phyloP scores from a whole-genome alignment of 2,797 vertebrate species.

The Saguinus oedipus region DNA sequence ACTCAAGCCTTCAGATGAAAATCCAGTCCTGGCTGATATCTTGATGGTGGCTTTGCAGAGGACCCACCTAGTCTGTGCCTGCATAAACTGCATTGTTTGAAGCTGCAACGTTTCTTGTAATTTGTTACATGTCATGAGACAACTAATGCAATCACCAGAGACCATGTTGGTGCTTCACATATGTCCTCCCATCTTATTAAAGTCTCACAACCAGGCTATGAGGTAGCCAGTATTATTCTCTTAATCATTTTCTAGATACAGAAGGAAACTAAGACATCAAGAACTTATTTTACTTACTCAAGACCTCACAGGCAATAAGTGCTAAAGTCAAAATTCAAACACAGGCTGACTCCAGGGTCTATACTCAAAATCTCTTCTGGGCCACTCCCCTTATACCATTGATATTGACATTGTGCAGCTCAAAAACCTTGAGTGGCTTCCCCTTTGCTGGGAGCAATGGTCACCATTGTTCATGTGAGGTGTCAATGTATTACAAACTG shows the following conservation, averaged over 20 bases:
- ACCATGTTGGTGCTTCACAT: fast-evolving
- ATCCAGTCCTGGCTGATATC: not conserved
- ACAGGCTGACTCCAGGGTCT: not conserved
- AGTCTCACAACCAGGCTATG: not conserved
- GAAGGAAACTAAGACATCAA: not conserved
- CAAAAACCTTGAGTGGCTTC: not conserved
- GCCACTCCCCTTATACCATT: fast-evolving
- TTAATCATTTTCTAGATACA: not conserved
- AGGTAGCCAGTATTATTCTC: not conserved
- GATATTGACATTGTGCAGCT: not conserved
- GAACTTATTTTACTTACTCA: not conserved
- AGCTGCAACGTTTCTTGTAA: fast-evolving
- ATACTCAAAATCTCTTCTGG: fast-evolving
- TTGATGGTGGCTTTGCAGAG: not conserved
- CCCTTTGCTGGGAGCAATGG: too few species aligned
- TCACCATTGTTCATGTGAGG: not conserved
- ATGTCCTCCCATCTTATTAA: not conserved
- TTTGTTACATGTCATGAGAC: not conserved
- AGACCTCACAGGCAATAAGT: not conserved
- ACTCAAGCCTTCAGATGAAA: not conserved
- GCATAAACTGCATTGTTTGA: not conserved
- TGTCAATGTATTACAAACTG: not conserved
- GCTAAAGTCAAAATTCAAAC: not conserved
- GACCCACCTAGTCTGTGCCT: not conserved
- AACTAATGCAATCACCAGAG: not conserved